Base-by-base conservation (phyloP, 2,797 vertebrate species). In the Pseudocheirus occidentalis region DNA sequence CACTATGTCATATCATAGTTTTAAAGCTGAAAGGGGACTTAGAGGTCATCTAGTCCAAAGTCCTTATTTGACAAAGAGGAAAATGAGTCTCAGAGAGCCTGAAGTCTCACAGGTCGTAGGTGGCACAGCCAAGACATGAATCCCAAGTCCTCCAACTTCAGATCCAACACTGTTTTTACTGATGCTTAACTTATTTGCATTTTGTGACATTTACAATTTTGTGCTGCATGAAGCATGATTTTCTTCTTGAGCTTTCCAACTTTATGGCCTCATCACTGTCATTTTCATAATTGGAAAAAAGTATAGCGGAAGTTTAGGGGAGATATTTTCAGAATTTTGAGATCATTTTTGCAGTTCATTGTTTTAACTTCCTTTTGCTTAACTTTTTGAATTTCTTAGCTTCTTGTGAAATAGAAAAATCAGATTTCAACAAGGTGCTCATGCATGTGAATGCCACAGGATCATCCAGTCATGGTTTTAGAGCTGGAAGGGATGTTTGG, bases 111-210 rank as follows among this genome's bases (percentile, higher is more conserved):
- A 46, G 73, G 40, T 50, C 24, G 4, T 24, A 50, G 27, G 21
- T 87, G 40, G 40, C 40, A 27, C 2, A 87, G 46, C 2, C 2
- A 2, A 46, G 10, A 27, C 11, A 87, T 3, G 73, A 50, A 50
- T 87, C 73, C 10, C 21, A 87, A 87, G 7, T 87, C 73, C 31
- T 87, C 40, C 24, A 87, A 50, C 40, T 40, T 87, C 40, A 27
- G 40, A 50, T 46, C 24, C 40, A 50, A 87, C 24, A 50, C 73
- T 87, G 21, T 50, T 87, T 87, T 10, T 87, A 46, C 92, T 95
- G 90, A 50, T 81, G 93, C 91, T 95, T 98, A 97, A 57, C 10
- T 81, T 93, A 94, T 96, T 98, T 97, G 94, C 93, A 96, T 97
- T 95, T 97, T 96, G 94, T 62, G 95, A 62, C 53, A 97, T 95